A percentile compares a stretch with the other conserved stretches of the same genome.
Evolutionary conservation across 2,888 invertebrate genomes (phyloP).

Genomic region (Gryllus longicercus): DNA sequence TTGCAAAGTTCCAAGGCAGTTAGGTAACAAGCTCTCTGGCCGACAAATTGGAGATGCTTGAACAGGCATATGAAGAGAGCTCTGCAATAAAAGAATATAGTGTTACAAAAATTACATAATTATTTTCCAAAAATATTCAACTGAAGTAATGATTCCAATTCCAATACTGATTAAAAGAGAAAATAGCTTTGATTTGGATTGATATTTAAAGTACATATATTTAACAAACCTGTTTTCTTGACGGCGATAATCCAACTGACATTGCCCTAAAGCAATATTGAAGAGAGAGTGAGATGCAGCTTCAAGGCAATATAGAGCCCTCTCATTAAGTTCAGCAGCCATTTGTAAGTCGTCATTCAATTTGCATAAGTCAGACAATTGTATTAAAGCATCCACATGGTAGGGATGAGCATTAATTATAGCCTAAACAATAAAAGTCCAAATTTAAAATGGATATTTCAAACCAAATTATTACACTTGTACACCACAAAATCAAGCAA

Average conservation of each 20-base stretch:
- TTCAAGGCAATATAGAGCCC: conserved; percentile 73
- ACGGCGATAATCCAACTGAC: conserved; percentile 70
- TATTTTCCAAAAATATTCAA: not conserved
- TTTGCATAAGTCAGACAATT: conserved; percentile 74
- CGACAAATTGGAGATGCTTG: conserved; percentile 73
- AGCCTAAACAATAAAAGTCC: conserved; percentile 47
- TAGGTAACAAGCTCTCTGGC: conserved; percentile 75
- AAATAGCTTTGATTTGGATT: too few relatives aligned
- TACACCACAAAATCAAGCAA: not conserved
- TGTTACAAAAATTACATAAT: not conserved
- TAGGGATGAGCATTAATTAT: conserved; percentile 72
- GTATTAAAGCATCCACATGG: conserved; percentile 76
- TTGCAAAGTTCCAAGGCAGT: conserved; percentile 87
- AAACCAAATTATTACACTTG: not conserved
- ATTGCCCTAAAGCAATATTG: conserved; percentile 68
- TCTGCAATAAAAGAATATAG: conserved; percentile 45
- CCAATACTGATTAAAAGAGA: too few relatives aligned
- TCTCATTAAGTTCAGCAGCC: conserved; percentile 74
- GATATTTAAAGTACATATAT: not conserved
- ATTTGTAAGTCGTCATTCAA: conserved; percentile 74
- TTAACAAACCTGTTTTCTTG: conserved; percentile 69
- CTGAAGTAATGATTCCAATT: not conserved
- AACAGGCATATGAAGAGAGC: conserved; percentile 76
- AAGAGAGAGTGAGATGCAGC: conserved; percentile 76
- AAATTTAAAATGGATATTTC: not conserved